A percentile compares a stretch with the other conserved stretches of the same genome.
Evolutionary conservation across 1,140 invertebrate genomes (phyloP).

Genomic region (Brachionus rubens): DNA sequence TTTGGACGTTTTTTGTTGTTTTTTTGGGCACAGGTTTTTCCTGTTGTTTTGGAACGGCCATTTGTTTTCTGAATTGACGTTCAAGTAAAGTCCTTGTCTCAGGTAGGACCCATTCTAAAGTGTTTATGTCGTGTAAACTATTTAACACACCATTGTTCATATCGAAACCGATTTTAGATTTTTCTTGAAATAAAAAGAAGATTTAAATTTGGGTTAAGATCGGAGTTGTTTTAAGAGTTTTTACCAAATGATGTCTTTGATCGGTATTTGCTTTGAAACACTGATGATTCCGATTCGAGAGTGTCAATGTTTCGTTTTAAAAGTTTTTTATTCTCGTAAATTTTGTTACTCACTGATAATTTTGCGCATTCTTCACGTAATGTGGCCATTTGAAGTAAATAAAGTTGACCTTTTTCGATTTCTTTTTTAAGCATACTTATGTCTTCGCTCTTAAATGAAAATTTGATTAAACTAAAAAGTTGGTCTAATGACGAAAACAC

Average conservation of each 20-base stretch:
- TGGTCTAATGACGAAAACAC: too few relatives aligned
- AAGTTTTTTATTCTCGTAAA: not conserved
- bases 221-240: not conserved
- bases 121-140: conserved; percentile 21
- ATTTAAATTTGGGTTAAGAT: not conserved
- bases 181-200: conserved; percentile 52
- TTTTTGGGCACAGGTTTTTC: not conserved
- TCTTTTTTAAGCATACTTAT: conserved; percentile 56
- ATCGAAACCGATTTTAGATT: conserved; percentile 53
- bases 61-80: not conserved
- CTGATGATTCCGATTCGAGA: not conserved
- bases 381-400: conserved; percentile 54
- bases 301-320: not conserved
- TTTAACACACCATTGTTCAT: conserved; percentile 52
- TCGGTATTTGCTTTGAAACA: conserved; percentile 47
- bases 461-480: too few relatives aligned
- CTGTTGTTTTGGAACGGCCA: not conserved
- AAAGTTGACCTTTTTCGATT: conserved; percentile 51
- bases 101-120: conserved; percentile 57
- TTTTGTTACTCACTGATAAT: conserved; percentile 51
- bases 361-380: conserved; percentile 57
- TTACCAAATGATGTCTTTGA: conserved; percentile 44
- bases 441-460: conserved; percentile 56
- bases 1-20: not conserved
- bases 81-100: conserved; percentile 51